A percentile compares a stretch with the other conserved stretches of the same genome.
Evolutionary conservation across 2,888 invertebrate species (phyloP).

Genomic region (Agriopis leucophaearia): DNA sequence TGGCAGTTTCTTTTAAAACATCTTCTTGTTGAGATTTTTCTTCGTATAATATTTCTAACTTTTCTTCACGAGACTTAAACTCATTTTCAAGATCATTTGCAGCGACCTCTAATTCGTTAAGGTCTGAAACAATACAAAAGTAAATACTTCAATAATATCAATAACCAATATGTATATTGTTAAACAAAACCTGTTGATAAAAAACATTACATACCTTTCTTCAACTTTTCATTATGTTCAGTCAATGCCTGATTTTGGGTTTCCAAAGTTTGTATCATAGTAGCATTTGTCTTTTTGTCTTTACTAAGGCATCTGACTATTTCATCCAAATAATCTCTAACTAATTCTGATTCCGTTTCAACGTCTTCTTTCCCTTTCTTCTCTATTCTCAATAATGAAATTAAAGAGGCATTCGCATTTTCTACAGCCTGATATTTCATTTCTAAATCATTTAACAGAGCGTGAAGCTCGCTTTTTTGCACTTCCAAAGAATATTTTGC

Average conservation of each 20-base stretch:
- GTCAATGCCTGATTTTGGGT: conserved; percentile 46
- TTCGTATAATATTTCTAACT: background rate
- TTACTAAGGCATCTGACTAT: conserved; percentile 42
- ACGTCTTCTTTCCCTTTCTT: conserved; percentile 47
- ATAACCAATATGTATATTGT: too few species aligned
- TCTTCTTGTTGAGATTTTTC: conserved; percentile 12
- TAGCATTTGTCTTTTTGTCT: conserved; percentile 30
- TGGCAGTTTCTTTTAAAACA: background rate
- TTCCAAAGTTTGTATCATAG: conserved; percentile 43
- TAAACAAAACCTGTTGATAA: too few species aligned
- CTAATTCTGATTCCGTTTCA: conserved; percentile 39
- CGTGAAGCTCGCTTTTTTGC: background rate
- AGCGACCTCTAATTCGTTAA: background rate
- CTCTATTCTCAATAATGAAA: conserved; percentile 44
- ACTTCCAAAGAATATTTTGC: conserved; percentile 37
- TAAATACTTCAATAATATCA: background rate
- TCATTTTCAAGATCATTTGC: background rate
- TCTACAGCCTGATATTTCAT: conserved; percentile 32
- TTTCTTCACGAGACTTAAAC: background rate
- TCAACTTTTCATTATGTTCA: conserved; percentile 45
- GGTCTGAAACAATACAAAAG: conserved; percentile 1
- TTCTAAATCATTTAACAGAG: background rate
- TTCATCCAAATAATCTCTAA: conserved; percentile 41
- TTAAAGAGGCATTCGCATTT: conserved; percentile 45
- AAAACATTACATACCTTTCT: conserved; percentile 53